phyloP scores from a whole-genome alignment of 2,797 vertebrate genomes.

The Pseudomugil gertrudae region DNA sequence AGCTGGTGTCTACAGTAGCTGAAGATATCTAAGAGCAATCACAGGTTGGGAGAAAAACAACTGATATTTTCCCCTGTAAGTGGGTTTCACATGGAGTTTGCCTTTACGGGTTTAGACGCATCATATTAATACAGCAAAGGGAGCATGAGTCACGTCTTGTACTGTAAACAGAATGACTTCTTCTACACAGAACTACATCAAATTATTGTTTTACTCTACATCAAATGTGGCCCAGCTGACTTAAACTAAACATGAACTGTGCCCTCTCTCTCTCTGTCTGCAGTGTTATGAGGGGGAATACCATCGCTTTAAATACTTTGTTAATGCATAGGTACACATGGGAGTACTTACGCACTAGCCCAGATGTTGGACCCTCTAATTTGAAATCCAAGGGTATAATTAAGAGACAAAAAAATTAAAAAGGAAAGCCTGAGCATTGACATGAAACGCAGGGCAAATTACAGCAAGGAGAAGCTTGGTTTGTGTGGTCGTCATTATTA shows the following conservation, averaged over 20 bases:
- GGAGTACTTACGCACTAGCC: slow-evolving; percentile 90
- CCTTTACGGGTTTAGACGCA: slow-evolving; percentile 20
- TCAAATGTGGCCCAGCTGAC: slow-evolving; percentile 67
- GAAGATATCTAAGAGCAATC: neutral
- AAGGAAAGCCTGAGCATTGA: slow-evolving; percentile 88
- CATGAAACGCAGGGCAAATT: slow-evolving; percentile 84
- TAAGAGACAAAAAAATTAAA: slow-evolving; percentile 96
- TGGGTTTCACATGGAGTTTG: slow-evolving; percentile 17
- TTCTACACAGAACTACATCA: slow-evolving; percentile 27
- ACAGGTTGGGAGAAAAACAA: neutral
- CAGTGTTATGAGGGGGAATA: slow-evolving; percentile 76
- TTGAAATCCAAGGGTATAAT: slow-evolving; percentile 94
- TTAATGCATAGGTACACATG: slow-evolving; percentile 93
- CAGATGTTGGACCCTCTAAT: slow-evolving; percentile 96
- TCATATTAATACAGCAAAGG: slow-evolving; percentile 26
- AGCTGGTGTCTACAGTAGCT: neutral
- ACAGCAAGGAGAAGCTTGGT: slow-evolving; percentile 75
- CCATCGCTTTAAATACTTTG: slow-evolving; percentile 84
- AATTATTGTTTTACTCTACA: slow-evolving; percentile 61
- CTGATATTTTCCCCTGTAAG: neutral
- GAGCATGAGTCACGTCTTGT: slow-evolving; percentile 15
- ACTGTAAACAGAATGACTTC: slow-evolving; percentile 24
- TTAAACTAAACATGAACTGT: slow-evolving; percentile 62
- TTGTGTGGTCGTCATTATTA: slow-evolving; percentile 79
- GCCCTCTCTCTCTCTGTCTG: slow-evolving; percentile 19